Base-by-base conservation (phyloP, 2,888 invertebrate species). In the Sinotaia quadrata region DNA sequence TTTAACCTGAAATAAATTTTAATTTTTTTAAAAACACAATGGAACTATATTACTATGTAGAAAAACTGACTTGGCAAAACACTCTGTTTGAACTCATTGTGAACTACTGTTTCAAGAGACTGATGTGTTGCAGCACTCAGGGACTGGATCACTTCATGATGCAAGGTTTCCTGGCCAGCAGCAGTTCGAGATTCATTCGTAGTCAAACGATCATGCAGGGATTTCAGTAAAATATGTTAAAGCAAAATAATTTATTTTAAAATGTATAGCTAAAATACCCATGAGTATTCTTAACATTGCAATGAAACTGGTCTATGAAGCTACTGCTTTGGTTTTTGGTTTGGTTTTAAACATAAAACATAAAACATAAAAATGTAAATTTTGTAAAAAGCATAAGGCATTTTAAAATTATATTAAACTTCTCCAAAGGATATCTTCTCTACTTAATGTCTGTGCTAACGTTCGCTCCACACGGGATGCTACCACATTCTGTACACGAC, bases 31-130 rank as follows among this genome's bases (percentile, higher is more conserved):
- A n/a, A n/a, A n/a, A n/a, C n/a, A n/a, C n/a, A n/a, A n/a, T n/a
- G n/a, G n/a, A n/a, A n/a, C n/a, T n/a, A n/a, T n/a, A n/a, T n/a
- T n/a, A n/a, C n/a, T n/a, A n/a, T n/a, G n/a, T n/a, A n/a, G n/a
- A n/a, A n/a, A 44, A 4, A 52, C 85, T 81, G 81, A 89, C 89
- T 82, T 75, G 89, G 88, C 18, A 87, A 75, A 21, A 90, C 82
- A 27, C 88, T 89, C 18, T 89, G 89, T 76, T 91, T 90, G 56
- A 92, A 89, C 84, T 92, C 92, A 65, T 89, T 87, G 61, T 89
- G 88, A 1, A 93, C 87, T 2, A 90, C 88, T 66, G 89, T 89
- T 52, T 92, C 91, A 70, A 92, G 82, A 73, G 91, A 91, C 52
- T 90, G 91, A 4, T 89, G 86, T 44, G 92, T 84, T 52, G 91